phyloP scores from a whole-genome alignment of 1,140 invertebrate genomes.

The Nymphalis io region DNA sequence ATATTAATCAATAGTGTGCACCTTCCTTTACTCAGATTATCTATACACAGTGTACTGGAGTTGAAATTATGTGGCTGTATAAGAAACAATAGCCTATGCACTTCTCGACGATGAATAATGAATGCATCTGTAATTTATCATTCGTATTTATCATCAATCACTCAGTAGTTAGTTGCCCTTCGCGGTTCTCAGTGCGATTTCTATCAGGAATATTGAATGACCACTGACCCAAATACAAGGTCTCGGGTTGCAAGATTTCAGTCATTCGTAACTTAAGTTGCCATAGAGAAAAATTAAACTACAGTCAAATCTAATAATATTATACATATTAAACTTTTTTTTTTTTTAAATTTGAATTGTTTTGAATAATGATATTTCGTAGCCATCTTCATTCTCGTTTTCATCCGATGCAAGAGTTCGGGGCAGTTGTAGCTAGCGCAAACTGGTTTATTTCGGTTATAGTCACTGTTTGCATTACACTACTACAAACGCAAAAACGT shows the following conservation, averaged over 20 bases:
- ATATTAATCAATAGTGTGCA: too few species aligned
- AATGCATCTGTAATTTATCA: constrained; percentile 23
- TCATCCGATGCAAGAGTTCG: too few species aligned
- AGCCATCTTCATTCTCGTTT: too few species aligned
- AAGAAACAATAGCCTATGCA: constrained; percentile 23
- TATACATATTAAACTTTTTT: too few species aligned
- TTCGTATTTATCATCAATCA: constrained; percentile 21
- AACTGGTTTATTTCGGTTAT: too few species aligned
- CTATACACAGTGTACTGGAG: background rate
- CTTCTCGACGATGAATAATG: constrained; percentile 25
- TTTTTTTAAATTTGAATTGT: too few species aligned
- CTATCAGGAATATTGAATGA: constrained; percentile 16
- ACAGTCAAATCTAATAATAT: too few species aligned
- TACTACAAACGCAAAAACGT: too few species aligned
- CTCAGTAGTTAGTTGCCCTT: constrained; percentile 8
- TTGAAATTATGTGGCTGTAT: background rate
- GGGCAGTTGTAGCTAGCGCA: too few species aligned
- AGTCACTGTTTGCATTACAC: too few species aligned
- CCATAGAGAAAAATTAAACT: background rate
- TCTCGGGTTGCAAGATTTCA: constrained; percentile 10
- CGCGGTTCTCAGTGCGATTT: constrained; percentile 15
- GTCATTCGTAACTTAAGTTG: background rate
- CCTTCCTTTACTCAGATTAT: too few species aligned
- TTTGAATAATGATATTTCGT: too few species aligned
- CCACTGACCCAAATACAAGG: constrained; percentile 27